phyloP scores from a whole-genome alignment of 92 coral and sea anemone species.

The Heliopora coerulea region DNA sequence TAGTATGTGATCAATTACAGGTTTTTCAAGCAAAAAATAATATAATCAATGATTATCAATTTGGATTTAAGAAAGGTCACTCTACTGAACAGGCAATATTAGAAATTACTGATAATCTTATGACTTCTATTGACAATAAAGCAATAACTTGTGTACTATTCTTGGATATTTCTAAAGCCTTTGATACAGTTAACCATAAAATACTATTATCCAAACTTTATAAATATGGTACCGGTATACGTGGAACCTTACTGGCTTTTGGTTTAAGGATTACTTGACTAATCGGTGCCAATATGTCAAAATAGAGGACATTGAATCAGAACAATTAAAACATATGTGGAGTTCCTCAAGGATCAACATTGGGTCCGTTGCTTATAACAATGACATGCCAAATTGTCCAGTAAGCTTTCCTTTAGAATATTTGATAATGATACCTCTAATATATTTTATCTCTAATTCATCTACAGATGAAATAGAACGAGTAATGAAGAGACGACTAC shows the following conservation, averaged over 20 bases:
- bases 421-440: conserved; percentile 60
- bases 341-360: conserved; percentile 55
- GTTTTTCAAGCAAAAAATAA: conserved; percentile 40
- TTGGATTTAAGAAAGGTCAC: conserved; percentile 57
- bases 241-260: conserved; percentile 45
- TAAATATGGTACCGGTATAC: conserved; percentile 56
- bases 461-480: conserved; percentile 14
- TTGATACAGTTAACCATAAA: conserved; percentile 59
- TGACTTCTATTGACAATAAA: conserved; percentile 53
- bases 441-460: conserved; percentile 46
- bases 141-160: conserved; percentile 58
- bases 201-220: conserved; percentile 46
- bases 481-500: conserved; percentile 38
- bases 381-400: conserved; percentile 50
- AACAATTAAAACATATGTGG: conserved; percentile 42
- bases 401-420: conserved; percentile 41
- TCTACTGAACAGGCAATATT: conserved; percentile 55
- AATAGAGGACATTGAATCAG: conserved; percentile 24
- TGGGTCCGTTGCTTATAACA: conserved; percentile 55
- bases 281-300: conserved; percentile 3
- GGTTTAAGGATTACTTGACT: conserved; percentile 25
- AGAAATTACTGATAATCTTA: conserved; percentile 49
- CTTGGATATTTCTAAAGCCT: conserved; percentile 60
- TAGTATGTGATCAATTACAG: conserved; percentile 45
- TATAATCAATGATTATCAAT: conserved; percentile 48